Percentiles rank a stretch among this genome's conserved stretches.
phyloP scores from a whole-genome alignment of 2,113 vertebrate species.

The Sander lucioperca region DNA sequence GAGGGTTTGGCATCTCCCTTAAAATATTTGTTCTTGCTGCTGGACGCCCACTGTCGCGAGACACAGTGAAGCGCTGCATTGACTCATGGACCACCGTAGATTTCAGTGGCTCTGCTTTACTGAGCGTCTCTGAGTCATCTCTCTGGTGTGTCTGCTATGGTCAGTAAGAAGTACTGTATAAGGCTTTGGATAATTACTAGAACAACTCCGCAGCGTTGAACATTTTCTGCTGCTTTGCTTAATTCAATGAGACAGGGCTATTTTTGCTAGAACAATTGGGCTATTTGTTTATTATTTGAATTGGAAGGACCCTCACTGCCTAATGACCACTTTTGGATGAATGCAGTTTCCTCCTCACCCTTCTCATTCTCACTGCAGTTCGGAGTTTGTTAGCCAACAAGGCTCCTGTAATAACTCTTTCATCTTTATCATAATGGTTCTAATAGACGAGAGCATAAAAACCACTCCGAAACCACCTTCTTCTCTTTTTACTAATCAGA shows the following conservation, averaged over 20 bases:
- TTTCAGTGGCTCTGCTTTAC: not conserved
- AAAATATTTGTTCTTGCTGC: slow-evolving; percentile 79
- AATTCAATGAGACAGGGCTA: not conserved
- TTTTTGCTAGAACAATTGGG: slow-evolving; percentile 29
- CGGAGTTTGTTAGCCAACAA: slow-evolving; percentile 3
- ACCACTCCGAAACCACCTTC: not conserved
- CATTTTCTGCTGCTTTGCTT: slow-evolving; percentile 18
- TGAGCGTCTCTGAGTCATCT: not conserved
- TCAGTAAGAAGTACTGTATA: not conserved
- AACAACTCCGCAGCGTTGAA: not conserved
- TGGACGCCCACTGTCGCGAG: slow-evolving; percentile 66
- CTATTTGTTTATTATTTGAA: slow-evolving; percentile 18
- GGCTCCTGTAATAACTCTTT: slow-evolving; percentile 6
- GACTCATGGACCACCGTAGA: slow-evolving; percentile 1
- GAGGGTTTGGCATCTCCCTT: slow-evolving; percentile 73
- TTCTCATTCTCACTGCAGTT: slow-evolving; percentile 4
- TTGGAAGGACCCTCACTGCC: slow-evolving; percentile 19
- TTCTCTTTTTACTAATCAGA: not conserved
- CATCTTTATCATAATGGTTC: too few species aligned
- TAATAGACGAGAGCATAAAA: not conserved
- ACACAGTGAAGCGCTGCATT: slow-evolving; percentile 30
- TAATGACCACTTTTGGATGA: slow-evolving; percentile 19
- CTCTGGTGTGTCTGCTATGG: not conserved
- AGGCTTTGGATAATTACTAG: not conserved
- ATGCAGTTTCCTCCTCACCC: not conserved